Evolutionary conservation across 92 coral and sea anemone genomes (phyloP), one percentile per base, ranked within the genome.

Genomic region (Parazoanthus darwini): DNA sequence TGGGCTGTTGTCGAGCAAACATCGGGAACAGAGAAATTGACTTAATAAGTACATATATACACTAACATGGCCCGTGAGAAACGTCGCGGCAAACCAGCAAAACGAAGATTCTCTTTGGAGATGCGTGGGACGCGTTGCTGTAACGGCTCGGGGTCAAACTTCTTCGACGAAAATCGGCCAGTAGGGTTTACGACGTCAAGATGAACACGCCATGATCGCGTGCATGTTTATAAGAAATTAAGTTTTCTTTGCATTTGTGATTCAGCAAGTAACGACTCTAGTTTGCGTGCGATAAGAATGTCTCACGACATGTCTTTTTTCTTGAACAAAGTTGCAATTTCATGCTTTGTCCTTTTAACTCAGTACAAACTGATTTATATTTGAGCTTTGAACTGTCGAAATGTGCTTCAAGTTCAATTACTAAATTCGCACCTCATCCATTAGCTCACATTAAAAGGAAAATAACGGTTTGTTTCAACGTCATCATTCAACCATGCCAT

Each of bases 21-120:
- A 84, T 84, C 87, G 39, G 43, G 78, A 7, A n/a, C 67, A 84
- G 18, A 71, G 29, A 70, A 13, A 26, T 65, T 68, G 59, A 56
- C 85, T 80, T 80, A 48, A 80, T 80, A 80, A 23, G 85, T 80
- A 10, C 72, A 80, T 58, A 25, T 5, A 80, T 63, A 23, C 63
- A 26, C 85, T 73, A 80, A 80, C 85, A 80, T 80, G 85, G 85
- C 25, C 85, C 85, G 85, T 80, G 85, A 80, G 85, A 63, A 80
- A 58, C 39, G 26, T 80, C 8, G 85, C 72, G 16, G 16, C 37
- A 23, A 50, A 15, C 9, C 6, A 16, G 46, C n/a, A 14, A 63
- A 63, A 1, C 33, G 43, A 80, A 43, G 81, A 77, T 38, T 77
- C 56, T 44, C 56, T 56, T 4, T 39, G 51, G 51, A 20, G 8